A percentile compares a stretch with the other conserved stretches of the same genome.
Evolutionary conservation across 2,888 invertebrate species (phyloP).

Genomic region (Cheiracanthium punctorium): DNA sequence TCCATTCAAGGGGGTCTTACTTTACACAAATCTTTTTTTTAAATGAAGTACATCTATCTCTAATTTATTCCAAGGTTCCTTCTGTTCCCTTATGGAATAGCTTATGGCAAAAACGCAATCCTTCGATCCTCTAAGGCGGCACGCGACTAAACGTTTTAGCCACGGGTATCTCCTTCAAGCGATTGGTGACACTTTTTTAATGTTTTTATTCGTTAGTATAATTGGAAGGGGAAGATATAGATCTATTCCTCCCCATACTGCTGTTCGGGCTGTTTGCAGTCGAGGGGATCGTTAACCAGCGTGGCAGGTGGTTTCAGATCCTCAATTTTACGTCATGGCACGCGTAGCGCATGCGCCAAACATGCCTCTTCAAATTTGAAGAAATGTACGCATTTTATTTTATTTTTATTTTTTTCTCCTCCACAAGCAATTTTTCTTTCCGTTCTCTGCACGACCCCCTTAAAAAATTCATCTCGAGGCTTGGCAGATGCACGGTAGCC

Average conservation of each 20-base stretch:
- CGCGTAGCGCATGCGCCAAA: conserved; percentile 30
- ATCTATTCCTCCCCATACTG: background rate
- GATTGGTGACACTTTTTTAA: background rate
- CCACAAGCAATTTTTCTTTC: conserved; percentile 1
- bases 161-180: background rate
- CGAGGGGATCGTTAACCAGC: background rate
- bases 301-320: conserved; percentile 16
- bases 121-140: background rate
- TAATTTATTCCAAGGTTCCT: too few relatives aligned
- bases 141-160: background rate
- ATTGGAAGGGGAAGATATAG: background rate
- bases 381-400: background rate
- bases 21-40: too few relatives aligned
- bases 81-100: too few relatives aligned
- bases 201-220: background rate
- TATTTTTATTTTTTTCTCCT: background rate
- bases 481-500: conserved; percentile 38
- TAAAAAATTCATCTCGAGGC: conserved; percentile 38
- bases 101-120: background rate
- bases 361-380: background rate
- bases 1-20: too few relatives aligned
- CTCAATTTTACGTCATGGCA: conserved; percentile 23
- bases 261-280: background rate
- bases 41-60: too few relatives aligned
- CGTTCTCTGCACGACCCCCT: conserved; percentile 17